Percentiles rank a stretch among this genome's conserved stretches.
Conservation (phyloP, 2,113 vertebrate genomes). For the Oryctolagus cuniculus region DNA sequence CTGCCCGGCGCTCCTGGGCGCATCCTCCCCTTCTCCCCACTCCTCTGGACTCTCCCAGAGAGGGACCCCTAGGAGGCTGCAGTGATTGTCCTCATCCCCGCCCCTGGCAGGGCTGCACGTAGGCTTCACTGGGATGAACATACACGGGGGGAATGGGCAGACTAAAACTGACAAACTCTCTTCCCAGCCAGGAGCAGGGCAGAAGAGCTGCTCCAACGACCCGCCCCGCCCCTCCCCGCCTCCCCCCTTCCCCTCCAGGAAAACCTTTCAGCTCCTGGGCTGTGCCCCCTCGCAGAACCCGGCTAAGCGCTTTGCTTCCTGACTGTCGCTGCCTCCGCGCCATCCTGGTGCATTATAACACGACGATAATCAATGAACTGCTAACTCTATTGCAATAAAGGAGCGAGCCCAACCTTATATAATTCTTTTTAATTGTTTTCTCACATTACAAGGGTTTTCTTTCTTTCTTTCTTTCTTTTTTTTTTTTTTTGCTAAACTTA, state of each 20-base stretch:
- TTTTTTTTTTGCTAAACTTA: slow-evolving; percentile 87
- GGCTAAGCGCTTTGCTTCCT: slow-evolving; percentile 71
- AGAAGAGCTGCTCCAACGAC: neutral
- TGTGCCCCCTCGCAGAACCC: slow-evolving; percentile 36
- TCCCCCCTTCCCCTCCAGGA: neutral
- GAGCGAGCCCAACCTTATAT: slow-evolving; percentile 87
- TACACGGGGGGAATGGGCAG: neutral
- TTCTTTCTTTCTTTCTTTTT: slow-evolving; percentile 69
- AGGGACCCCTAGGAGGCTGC: neutral
- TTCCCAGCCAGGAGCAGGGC: neutral
- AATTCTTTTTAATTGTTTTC: slow-evolving; percentile 92
- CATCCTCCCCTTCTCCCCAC: neutral
- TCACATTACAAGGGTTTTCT: slow-evolving; percentile 86
- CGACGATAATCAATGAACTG: slow-evolving; percentile 89
- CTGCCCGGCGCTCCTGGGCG: neutral
- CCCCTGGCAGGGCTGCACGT: neutral
- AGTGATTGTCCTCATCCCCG: accelerated
- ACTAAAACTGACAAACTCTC: neutral
- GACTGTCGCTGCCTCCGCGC: slow-evolving; percentile 41
- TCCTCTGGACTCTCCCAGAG: neutral
- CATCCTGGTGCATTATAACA: slow-evolving; percentile 82
- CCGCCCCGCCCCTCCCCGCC: slow-evolving; percentile 8
- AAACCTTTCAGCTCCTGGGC: slow-evolving; percentile 62
- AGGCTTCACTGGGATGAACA: neutral
- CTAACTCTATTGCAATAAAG: slow-evolving; percentile 88